These are phyloP conservation scores for Ophion slaviceki DNA, from an alignment of 2,888 invertebrate genomes.

Conservation along the genomic window DNA sequence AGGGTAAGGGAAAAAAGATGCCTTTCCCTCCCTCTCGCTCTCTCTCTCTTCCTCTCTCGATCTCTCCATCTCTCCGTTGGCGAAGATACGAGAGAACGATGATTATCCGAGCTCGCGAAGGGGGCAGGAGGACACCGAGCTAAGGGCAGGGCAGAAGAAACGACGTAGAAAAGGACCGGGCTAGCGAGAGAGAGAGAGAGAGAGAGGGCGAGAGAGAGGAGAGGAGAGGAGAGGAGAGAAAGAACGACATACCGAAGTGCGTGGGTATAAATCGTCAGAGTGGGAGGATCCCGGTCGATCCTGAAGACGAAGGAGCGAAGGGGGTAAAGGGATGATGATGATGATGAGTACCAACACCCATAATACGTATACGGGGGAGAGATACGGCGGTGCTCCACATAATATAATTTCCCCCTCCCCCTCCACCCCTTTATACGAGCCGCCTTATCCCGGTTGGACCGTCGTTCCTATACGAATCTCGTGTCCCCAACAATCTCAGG, in stretches of 20 bases:
- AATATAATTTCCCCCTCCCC: slow-evolving; percentile 3
- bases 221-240: slow-evolving; percentile 27
- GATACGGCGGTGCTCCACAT: slow-evolving; percentile 59
- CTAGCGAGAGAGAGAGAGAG: slow-evolving; percentile 31
- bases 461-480: no score
- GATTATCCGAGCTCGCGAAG: slow-evolving; percentile 60
- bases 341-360: slow-evolving; percentile 58
- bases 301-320: slow-evolving; percentile 24
- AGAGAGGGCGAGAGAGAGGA: slow-evolving; percentile 24
- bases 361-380: slow-evolving; percentile 51
- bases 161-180: slow-evolving; percentile 57
- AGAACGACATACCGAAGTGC: slow-evolving; percentile 66
- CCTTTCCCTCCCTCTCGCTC: not conserved
- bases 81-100: slow-evolving; percentile 60
- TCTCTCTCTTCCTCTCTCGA: slow-evolving; percentile 7
- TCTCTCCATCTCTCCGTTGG: slow-evolving; percentile 3
- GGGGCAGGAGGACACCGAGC: slow-evolving; percentile 9
- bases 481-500: no score
- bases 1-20: slow-evolving; percentile 54
- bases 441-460: slow-evolving; percentile 1
- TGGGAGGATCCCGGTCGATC: slow-evolving; percentile 60
- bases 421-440: slow-evolving; percentile 19
- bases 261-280: slow-evolving; percentile 67
- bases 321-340: slow-evolving; percentile 57
- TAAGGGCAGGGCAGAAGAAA: slow-evolving; percentile 27